These are phyloP conservation scores for Eutrigla gurnardus DNA, from an alignment of 2,797 vertebrate genomes.

Conservation along the genomic window DNA sequence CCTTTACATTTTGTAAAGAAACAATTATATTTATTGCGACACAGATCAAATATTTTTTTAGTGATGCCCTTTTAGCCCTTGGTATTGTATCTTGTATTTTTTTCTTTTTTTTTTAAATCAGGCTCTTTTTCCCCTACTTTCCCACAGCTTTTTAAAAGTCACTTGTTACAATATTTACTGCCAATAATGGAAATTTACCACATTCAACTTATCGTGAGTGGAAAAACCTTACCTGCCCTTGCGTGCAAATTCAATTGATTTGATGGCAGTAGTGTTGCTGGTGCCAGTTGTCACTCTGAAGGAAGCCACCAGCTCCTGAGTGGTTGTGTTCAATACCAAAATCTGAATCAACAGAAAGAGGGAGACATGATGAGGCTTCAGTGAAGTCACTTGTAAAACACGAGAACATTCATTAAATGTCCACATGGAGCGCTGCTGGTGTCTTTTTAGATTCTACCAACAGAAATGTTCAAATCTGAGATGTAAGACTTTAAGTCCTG, in stretches of 20 bases:
- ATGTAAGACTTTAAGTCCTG: neutral
- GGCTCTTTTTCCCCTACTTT: no score
- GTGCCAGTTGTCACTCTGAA: conserved; percentile 99
- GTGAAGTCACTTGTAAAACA: neutral
- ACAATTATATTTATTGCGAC: no score
- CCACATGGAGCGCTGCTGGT: neutral
- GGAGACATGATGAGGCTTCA: neutral
- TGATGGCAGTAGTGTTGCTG: conserved; percentile 98
- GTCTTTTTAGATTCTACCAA: neutral
- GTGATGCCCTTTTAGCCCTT: no score
- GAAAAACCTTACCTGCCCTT: conserved; percentile 92
- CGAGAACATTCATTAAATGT: neutral
- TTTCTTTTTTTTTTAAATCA: no score
- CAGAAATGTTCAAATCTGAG: neutral
- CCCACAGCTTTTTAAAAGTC: no score
- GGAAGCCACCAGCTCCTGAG: conserved; percentile 96
- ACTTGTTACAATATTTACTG: no score
- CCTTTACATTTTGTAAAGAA: no score
- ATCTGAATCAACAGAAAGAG: conserved; percentile 83
- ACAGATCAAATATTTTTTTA: no score
- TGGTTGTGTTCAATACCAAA: conserved; percentile 95
- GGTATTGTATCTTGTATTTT: no score
- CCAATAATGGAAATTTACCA: no score
- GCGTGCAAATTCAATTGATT: conserved; percentile 97
- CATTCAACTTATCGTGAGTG: no score